phyloP scores from a whole-genome alignment of 2,888 invertebrate genomes.

The Cryptus viduatorius region DNA sequence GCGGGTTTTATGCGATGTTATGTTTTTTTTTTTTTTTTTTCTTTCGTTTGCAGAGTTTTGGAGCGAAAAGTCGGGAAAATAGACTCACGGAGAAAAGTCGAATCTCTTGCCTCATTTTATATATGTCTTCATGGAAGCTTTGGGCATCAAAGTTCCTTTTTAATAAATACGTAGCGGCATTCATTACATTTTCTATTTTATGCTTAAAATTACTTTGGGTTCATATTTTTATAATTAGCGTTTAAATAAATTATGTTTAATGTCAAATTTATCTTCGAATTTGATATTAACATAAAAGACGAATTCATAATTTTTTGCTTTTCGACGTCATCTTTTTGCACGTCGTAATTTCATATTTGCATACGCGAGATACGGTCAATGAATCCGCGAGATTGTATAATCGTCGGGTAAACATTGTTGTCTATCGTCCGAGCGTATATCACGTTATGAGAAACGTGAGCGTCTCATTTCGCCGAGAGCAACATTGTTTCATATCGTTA shows the following conservation, averaged over 20 bases:
- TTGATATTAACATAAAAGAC: too few species aligned
- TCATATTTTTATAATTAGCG: not conserved
- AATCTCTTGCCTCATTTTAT: conserved; percentile 9
- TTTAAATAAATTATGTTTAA: too few species aligned
- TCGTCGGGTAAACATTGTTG: conserved; percentile 12
- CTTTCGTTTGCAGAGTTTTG: not conserved
- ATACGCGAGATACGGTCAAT: not conserved
- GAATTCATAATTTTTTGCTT: not conserved
- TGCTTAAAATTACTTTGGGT: not conserved
- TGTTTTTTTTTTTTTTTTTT: not conserved
- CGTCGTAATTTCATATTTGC: not conserved
- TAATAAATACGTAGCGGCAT: not conserved
- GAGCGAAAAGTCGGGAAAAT: conserved; percentile 35
- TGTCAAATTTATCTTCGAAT: too few species aligned
- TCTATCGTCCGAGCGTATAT: not conserved
- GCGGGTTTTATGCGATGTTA: not conserved
- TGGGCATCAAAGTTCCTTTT: not conserved
- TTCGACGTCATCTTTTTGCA: not conserved
- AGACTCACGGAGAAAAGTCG: conserved; percentile 26
- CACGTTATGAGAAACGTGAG: conserved; percentile 5
- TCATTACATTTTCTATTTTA: not conserved
- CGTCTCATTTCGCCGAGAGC: conserved; percentile 11
- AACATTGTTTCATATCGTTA: conserved; percentile 46
- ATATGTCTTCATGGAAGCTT: not conserved
- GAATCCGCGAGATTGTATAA: not conserved